Conservation (phyloP, 2,113 vertebrate species). For the Edolisoma coerulescens region DNA sequence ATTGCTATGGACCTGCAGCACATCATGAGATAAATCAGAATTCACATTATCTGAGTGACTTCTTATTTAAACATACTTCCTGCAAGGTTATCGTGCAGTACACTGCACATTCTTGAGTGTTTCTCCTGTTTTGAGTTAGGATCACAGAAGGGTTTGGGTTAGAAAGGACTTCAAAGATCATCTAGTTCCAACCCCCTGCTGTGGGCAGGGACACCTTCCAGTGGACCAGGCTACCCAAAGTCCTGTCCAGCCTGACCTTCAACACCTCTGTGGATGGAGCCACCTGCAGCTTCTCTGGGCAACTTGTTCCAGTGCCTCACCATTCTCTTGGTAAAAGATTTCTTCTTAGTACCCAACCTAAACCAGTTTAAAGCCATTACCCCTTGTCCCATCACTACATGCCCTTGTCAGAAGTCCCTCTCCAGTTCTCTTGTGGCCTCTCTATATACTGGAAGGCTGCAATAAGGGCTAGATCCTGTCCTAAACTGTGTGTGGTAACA, state of each 20-base stretch:
- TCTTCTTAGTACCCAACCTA: background rate
- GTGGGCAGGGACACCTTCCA: background rate
- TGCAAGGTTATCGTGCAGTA: background rate
- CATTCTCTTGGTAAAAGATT: background rate
- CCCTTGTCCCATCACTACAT: background rate
- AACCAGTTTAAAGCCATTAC: background rate
- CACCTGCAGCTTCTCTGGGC: background rate
- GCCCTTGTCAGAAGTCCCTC: background rate
- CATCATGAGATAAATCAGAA: background rate
- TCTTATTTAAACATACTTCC: background rate
- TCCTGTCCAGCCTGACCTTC: background rate
- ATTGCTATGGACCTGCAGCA: background rate
- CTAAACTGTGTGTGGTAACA: background rate
- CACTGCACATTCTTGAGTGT: background rate
- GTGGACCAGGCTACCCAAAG: background rate
- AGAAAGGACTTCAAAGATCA: background rate
- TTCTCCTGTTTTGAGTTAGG: background rate
- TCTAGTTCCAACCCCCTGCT: background rate
- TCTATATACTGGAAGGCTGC: background rate
- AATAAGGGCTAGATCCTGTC: background rate
- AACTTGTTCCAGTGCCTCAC: background rate
- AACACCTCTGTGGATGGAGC: accelerated
- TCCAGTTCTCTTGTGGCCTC: background rate
- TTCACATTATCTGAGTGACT: background rate
- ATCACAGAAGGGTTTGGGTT: background rate